Percentiles rank a stretch among this genome's conserved stretches.
phyloP scores from a whole-genome alignment of 2,797 vertebrate species.

The Sebastolobus altivelis region DNA sequence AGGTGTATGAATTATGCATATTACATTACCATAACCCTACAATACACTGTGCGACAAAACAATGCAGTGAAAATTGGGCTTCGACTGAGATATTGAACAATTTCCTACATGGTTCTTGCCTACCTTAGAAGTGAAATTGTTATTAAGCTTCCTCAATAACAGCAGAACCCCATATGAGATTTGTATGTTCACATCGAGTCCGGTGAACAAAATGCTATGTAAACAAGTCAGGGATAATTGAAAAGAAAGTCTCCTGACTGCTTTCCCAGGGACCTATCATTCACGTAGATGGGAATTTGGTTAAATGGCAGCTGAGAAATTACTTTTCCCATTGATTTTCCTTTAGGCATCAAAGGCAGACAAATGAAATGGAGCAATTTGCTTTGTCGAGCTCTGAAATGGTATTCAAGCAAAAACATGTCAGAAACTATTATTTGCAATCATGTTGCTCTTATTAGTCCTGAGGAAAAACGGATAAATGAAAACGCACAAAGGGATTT shows the following conservation, averaged over 20 bases:
- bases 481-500: conserved; percentile 78
- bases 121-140: conserved; percentile 93
- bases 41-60: conserved; percentile 85
- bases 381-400: conserved; percentile 83
- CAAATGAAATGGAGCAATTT: conserved; percentile 93
- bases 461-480: conserved; percentile 77
- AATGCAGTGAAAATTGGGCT: conserved; percentile 90
- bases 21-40: conserved; percentile 88
- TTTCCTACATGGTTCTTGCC: conserved; percentile 94
- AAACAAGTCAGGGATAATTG: conserved; percentile 96
- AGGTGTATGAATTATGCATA: conserved; percentile 96
- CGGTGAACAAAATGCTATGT: conserved; percentile 89
- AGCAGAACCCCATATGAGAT: conserved; percentile 87
- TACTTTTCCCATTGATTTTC: conserved; percentile 96
- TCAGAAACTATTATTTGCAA: conserved; percentile 92
- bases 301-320: conserved; percentile 90
- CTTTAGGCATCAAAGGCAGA: conserved; percentile 90
- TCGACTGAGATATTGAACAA: conserved; percentile 92
- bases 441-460: conserved; percentile 87
- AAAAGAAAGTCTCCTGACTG: conserved; percentile 90
- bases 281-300: conserved; percentile 87
- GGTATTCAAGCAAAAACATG: conserved; percentile 86
- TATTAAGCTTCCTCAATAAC: conserved; percentile 91
- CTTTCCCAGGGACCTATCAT: conserved; percentile 89
- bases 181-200: conserved; percentile 83